A percentile compares a stretch with the other conserved stretches of the same genome.
These are phyloP conservation scores for Cyphomyrus discorhynchus DNA, from an alignment of 2,113 vertebrate genomes.

Conservation along the genomic window DNA sequence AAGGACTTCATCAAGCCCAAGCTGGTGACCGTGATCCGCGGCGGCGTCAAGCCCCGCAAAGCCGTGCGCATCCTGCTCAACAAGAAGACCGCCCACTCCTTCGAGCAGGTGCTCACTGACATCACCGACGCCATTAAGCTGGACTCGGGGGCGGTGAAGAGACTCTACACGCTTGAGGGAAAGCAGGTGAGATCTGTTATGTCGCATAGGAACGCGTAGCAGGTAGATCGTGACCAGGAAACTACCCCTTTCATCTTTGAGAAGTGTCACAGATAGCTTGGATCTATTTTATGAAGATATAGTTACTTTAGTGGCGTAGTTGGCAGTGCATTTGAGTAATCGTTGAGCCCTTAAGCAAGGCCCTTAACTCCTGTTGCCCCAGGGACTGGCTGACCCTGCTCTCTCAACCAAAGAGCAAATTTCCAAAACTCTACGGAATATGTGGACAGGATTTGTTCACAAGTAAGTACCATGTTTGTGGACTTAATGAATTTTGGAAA, in stretches of 20 bases:
- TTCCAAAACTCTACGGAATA: background rate
- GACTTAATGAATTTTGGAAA: background rate
- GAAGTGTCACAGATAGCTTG: background rate
- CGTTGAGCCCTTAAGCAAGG: background rate
- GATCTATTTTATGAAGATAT: background rate
- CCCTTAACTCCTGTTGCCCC: background rate
- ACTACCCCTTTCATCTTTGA: background rate
- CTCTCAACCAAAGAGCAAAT: background rate
- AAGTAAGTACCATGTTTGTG: background rate
- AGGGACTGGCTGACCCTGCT: background rate
- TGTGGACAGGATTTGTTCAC: background rate
- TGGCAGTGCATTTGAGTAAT: background rate
- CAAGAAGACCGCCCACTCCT: conserved; percentile 96
- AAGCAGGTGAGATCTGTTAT: conserved; percentile 74
- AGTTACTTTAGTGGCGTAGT: background rate
- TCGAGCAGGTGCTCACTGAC: conserved; percentile 92
- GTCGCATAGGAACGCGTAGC: background rate
- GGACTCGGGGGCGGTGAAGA: conserved; percentile 90
- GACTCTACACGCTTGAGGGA: conserved; percentile 88
- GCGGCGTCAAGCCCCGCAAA: conserved; percentile 91
- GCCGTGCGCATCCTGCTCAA: conserved; percentile 93
- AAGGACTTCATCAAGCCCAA: conserved; percentile 97
- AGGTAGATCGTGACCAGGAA: too few relatives aligned
- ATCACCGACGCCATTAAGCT: conserved; percentile 97
- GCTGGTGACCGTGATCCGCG: conserved; percentile 91